phyloP scores from a whole-genome alignment of 2,888 invertebrate species.

The Merodon equestris region DNA sequence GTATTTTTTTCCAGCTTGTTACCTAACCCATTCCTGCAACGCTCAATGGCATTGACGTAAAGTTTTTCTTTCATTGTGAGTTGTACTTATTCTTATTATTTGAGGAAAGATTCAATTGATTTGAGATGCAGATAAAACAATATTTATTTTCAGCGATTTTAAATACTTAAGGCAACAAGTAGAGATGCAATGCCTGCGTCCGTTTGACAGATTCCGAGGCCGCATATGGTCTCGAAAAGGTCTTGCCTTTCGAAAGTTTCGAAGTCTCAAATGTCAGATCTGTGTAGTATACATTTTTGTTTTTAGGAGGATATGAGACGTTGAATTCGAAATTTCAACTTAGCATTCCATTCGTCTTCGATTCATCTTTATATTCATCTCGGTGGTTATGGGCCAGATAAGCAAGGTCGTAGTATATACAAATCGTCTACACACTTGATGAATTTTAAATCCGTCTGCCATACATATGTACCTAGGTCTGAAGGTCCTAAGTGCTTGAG shows the following conservation, averaged over 20 bases:
- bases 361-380: constrained; percentile 43
- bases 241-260: too few relatives aligned
- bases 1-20: neutral
- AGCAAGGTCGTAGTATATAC: constrained; percentile 4
- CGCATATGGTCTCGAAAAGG: too few relatives aligned
- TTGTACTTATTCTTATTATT: constrained; percentile 14
- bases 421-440: constrained; percentile 19
- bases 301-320: too few relatives aligned
- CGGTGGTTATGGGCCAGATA: constrained; percentile 9
- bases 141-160: too few relatives aligned
- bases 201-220: too few relatives aligned
- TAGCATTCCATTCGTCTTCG: constrained; percentile 38
- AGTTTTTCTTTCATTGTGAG: constrained; percentile 6
- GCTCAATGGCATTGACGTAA: constrained; percentile 39
- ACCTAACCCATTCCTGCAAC: neutral
- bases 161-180: too few relatives aligned
- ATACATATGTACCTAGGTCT: too few relatives aligned
- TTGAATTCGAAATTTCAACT: constrained; percentile 20
- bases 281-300: too few relatives aligned
- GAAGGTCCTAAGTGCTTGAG: constrained; percentile 13
- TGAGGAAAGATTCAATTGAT: constrained; percentile 13
- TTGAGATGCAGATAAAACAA: neutral
- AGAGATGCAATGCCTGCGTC: too few relatives aligned
- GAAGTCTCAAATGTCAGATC: too few relatives aligned
- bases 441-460: constrained; percentile 19